Percentiles rank a stretch among this genome's conserved stretches.
These are phyloP conservation scores for Heliopora coerulea DNA, from an alignment of 92 coral and sea anemone genomes.

Conservation along the genomic window DNA sequence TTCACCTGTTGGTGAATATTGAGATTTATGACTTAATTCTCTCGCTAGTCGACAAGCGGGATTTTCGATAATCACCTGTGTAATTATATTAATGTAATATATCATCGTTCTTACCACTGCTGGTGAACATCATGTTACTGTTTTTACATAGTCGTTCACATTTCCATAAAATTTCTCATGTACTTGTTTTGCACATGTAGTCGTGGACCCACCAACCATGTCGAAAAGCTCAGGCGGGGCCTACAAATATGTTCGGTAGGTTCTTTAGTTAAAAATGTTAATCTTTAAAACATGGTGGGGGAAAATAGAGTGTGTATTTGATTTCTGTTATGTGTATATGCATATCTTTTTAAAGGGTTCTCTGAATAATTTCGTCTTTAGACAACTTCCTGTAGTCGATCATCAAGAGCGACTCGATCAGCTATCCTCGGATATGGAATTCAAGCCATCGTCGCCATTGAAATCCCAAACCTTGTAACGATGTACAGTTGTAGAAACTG, in stretches of 20 bases:
- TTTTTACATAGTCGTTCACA: too few species aligned
- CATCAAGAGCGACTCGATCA: slow-evolving; percentile 77
- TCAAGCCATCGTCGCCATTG: slow-evolving; percentile 35
- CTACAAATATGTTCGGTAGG: slow-evolving; percentile 67
- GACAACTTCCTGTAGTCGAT: slow-evolving; percentile 77
- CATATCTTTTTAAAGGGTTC: too few species aligned
- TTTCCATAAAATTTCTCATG: not conserved
- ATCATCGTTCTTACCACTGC: too few species aligned
- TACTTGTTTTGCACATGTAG: slow-evolving; percentile 30
- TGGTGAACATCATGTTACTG: too few species aligned
- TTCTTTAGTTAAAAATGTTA: not conserved
- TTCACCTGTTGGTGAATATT: too few species aligned
- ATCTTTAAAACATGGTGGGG: too few species aligned
- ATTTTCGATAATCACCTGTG: too few species aligned
- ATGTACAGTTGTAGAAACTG: not conserved
- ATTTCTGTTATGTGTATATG: too few species aligned
- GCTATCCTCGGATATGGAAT: slow-evolving; percentile 56
- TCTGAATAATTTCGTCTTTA: slow-evolving; percentile 27
- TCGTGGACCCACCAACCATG: slow-evolving; percentile 70
- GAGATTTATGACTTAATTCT: too few species aligned
- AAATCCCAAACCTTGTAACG: slow-evolving; percentile 29
- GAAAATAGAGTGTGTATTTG: too few species aligned
- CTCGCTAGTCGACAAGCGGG: too few species aligned
- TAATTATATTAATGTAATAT: too few species aligned
- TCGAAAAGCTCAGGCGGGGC: slow-evolving; percentile 63